A percentile compares a stretch with the other conserved stretches of the same genome.
phyloP scores from a whole-genome alignment of 2,888 invertebrate species.

The Apotomis turbidana region DNA sequence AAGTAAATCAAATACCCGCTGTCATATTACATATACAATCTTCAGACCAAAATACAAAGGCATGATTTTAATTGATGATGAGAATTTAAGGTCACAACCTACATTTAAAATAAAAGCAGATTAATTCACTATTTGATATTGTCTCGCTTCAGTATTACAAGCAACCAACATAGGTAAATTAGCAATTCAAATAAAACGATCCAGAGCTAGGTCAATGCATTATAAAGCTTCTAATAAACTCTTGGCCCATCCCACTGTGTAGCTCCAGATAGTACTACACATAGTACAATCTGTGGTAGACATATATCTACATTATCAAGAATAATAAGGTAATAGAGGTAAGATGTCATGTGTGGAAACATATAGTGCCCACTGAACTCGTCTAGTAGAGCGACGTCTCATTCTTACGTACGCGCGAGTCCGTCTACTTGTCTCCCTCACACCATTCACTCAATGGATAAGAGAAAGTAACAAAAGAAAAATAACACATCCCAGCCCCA shows the following conservation, averaged over 20 bases:
- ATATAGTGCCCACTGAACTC: constrained; percentile 59
- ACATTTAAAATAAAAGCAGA: constrained; percentile 13
- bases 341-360: constrained; percentile 61
- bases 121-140: constrained; percentile 22
- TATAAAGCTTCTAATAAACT: constrained; percentile 42
- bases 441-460: constrained; percentile 80
- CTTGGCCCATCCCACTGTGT: constrained; percentile 39
- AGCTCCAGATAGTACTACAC: constrained; percentile 12
- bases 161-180: constrained; percentile 32
- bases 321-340: constrained; percentile 55
- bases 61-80: not conserved
- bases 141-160: constrained; percentile 30
- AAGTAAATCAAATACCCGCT: not conserved
- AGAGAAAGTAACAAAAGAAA: constrained; percentile 84
- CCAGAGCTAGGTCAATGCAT: constrained; percentile 43
- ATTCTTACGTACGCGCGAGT: constrained; percentile 52
- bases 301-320: constrained; percentile 27
- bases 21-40: not conserved
- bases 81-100: constrained; percentile 20
- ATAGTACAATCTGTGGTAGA: constrained; percentile 20
- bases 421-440: constrained; percentile 63
- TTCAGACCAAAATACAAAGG: not conserved
- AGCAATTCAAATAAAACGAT: constrained; percentile 47
- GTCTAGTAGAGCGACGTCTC: constrained; percentile 69
- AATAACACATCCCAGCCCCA: constrained; percentile 74